Conservation (phyloP, 2,797 vertebrate species). For the Chloroceryle inda region DNA sequence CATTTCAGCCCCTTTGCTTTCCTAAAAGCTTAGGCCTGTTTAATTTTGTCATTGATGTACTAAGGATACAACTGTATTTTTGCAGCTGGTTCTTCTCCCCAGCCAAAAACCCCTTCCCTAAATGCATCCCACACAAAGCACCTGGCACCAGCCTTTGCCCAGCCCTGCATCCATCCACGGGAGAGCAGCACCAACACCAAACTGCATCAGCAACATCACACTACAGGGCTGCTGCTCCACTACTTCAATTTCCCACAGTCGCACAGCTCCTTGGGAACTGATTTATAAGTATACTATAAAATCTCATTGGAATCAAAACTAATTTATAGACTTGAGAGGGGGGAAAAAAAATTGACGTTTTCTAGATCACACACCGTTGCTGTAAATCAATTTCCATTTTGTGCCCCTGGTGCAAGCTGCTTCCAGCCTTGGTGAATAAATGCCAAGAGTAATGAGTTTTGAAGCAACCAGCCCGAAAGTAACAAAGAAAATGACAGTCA, state of each 20-base stretch:
- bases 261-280: not conserved
- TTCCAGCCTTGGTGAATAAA: conserved; percentile 66
- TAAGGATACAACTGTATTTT: not conserved
- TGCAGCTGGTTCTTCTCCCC: not conserved
- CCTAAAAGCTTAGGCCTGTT: not conserved
- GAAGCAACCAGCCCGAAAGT: conserved; percentile 47
- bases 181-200: not conserved
- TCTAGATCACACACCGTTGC: not conserved
- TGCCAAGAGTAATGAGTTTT: conserved; percentile 69
- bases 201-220: not conserved
- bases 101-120: not conserved
- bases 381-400: conserved; percentile 64
- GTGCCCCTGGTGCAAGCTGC: not conserved
- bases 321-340: conserved; percentile 54
- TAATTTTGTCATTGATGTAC: not conserved
- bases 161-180: rapidly evolving
- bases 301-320: conserved; percentile 10
- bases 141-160: not conserved
- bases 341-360: conserved; percentile 24
- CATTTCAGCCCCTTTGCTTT: not conserved
- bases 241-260: not conserved
- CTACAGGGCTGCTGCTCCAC: not conserved
- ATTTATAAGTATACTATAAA: conserved; percentile 3
- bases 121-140: not conserved
- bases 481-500: conserved; percentile 53